Base-by-base conservation (phyloP, 2,888 invertebrate genomes). In the Flabesymbios commensalis region DNA sequence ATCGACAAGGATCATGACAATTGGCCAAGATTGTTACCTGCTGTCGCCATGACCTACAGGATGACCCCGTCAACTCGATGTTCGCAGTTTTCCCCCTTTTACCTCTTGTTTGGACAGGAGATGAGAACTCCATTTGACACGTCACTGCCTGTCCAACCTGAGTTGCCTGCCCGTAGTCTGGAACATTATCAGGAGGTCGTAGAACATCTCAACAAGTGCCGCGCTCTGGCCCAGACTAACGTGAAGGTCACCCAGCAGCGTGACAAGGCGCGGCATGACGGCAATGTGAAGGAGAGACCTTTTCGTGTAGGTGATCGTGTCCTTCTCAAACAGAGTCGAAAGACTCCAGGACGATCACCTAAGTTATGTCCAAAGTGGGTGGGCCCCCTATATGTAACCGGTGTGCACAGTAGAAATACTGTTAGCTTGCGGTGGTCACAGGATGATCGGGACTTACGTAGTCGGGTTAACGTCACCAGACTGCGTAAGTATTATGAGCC, bases 21-120 rank as follows among this genome's bases (percentile, higher is more conserved):
- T 28, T 55, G 55, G 55, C 42, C 41, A 42, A 28, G 43, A 7
- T 4, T 55, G 5, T 22, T 55, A 26, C 42, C 19, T 17, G 26
- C 7, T n/a, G 22, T 55, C 28, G 43, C 43, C 42, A 7, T 43
- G 24, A 43, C 55, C 22, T 55, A 41, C 24, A 7, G 55, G 4
- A 43, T 43, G 5, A 43, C 55, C 28, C 55, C 55, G 7, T 14
- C 26, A 7, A 24, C 26, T 26, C 24, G 43, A 10, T 41, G 42
- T 17, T 22, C 41, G 7, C 5, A 22, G 24, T 43, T 17, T 26
- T 14, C 43, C n/a, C 33, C 53, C 4, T 53, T 36, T 22, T 7
- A 7, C 5, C 19, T 36, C n/a, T 17, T 53, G n/a, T 53, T 53
- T 53, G 53, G 53, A 7, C 32, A 36, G 36, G 36, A 53, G 36